A percentile compares a stretch with the other conserved stretches of the same genome.
phyloP scores from a whole-genome alignment of 2,888 invertebrate genomes.

The Plebejus argus region DNA sequence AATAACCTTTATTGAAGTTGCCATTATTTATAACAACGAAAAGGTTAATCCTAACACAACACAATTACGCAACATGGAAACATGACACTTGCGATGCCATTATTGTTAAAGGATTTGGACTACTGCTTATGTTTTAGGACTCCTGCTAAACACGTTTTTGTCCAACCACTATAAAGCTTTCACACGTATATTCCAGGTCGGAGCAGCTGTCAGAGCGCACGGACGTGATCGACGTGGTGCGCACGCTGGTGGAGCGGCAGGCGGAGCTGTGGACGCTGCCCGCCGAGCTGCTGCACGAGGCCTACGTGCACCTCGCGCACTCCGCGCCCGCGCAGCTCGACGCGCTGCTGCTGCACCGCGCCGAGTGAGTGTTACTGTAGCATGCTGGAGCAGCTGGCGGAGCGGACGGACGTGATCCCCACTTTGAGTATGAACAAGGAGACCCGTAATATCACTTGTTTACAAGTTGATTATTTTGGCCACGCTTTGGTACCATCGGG shows the following conservation, averaged over 20 bases:
- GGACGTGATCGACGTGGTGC: slow-evolving; percentile 94
- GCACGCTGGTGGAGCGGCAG: slow-evolving; percentile 83
- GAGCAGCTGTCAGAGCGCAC: slow-evolving; percentile 90
- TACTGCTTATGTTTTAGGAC: too few relatives aligned
- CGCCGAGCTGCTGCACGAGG: slow-evolving; percentile 91
- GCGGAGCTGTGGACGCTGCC: slow-evolving; percentile 85
- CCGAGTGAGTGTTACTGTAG: slow-evolving; percentile 62
- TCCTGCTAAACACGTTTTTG: neutral
- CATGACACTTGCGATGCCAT: too few relatives aligned
- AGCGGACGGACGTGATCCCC: too few relatives aligned
- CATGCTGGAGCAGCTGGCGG: too few relatives aligned
- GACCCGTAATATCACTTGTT: too few relatives aligned
- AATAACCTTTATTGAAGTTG: too few relatives aligned
- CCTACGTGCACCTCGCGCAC: slow-evolving; percentile 92
- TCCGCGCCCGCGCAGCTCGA: slow-evolving; percentile 91
- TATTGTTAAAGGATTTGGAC: too few relatives aligned
- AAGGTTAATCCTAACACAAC: neutral
- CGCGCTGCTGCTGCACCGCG: slow-evolving; percentile 77
- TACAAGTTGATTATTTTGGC: too few relatives aligned
- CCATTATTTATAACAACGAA: too few relatives aligned
- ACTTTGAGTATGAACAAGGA: too few relatives aligned
- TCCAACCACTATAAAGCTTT: neutral
- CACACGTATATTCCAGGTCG: slow-evolving; percentile 58
- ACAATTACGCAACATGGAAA: too few relatives aligned
- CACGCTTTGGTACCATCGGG: too few relatives aligned